Base-by-base conservation (phyloP, 2,113 vertebrate species). In the Platanista minor region DNA sequence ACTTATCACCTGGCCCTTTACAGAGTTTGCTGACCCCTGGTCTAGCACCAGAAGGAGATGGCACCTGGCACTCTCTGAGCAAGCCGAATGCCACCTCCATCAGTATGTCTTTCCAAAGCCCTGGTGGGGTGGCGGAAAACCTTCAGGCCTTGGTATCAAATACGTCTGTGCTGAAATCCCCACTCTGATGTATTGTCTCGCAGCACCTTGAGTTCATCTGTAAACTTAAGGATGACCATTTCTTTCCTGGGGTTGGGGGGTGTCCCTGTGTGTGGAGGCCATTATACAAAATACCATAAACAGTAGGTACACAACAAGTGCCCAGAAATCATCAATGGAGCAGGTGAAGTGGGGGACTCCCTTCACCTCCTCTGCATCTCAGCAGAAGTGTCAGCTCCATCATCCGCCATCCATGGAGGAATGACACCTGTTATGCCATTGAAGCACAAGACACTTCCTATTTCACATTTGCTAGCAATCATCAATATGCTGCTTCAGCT, bases 401-500 rank as follows among this genome's bases (percentile, higher is more conserved):
- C 67, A 2, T 54, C 59, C 11, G 27, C 62, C 41, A 2, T 9
- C 71, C 36, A 20, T 1, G 12, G 41, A 92, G 36, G 54, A 95
- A 36, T 29, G 82, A 92, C 80, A 96, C 94, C 92, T 85, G 59
- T 71, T 78, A 87, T 39, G 27, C 69, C 43, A 41, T 0, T 64
- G 74, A 91, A 87, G 80, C 66, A 74, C 90, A 83, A n/a, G 84
- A 12, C 33, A 52, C 46, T 36, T 41, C 77, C 77, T 54, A 67
- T 43, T 89, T 96, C 94, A 12, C 86, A 62, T 91, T 87, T 86
- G 62, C 39, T 91, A 85, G 31, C 8, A 3, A 41, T 46, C 57
- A n/a, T 94, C 78, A 71, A 59, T 86, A 71, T 77, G 82, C 64
- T 77, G 81, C 39, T 72, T 77, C 14, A 21, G n/a, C 64, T 75